These are phyloP conservation scores for Tamias sibiricus DNA, from an alignment of 2,113 vertebrate genomes.

Conservation along the genomic window DNA sequence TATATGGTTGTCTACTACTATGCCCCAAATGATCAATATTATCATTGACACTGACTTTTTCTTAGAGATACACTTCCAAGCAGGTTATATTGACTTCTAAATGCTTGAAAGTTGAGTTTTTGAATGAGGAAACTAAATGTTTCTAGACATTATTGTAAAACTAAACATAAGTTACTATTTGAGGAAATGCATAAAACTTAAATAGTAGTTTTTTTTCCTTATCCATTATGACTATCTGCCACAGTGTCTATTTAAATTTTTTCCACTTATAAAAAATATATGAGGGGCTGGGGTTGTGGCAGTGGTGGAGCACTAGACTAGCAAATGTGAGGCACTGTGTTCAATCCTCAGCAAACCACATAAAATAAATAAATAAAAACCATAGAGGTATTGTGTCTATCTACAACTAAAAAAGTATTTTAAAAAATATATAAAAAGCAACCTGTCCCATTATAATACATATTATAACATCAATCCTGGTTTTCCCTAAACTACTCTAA, in stretches of 20 bases:
- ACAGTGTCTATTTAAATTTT: background rate
- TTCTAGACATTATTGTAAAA: slow-evolving; percentile 27
- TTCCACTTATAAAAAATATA: background rate
- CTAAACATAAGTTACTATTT: slow-evolving; percentile 39
- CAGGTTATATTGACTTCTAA: background rate
- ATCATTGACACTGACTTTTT: background rate
- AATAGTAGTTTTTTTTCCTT: slow-evolving; percentile 25
- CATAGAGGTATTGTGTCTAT: no score
- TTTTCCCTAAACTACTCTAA: slow-evolving; percentile 43
- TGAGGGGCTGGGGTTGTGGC: no score
- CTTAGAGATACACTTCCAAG: background rate
- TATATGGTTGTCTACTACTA: background rate
- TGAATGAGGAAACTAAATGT: slow-evolving; percentile 5
- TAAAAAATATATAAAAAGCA: background rate
- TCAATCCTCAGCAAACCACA: no score
- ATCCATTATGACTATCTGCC: background rate
- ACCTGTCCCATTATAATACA: background rate
- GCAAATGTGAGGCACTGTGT: no score
- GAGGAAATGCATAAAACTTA: background rate
- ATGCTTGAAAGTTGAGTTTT: background rate
- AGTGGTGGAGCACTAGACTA: no score
- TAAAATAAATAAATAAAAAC: no score
- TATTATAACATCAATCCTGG: background rate
- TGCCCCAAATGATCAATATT: background rate
- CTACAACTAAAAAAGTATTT: no score